These are phyloP conservation scores for Drosophila monieri DNA, from an alignment of 2,888 invertebrate species.

Conservation along the genomic window DNA sequence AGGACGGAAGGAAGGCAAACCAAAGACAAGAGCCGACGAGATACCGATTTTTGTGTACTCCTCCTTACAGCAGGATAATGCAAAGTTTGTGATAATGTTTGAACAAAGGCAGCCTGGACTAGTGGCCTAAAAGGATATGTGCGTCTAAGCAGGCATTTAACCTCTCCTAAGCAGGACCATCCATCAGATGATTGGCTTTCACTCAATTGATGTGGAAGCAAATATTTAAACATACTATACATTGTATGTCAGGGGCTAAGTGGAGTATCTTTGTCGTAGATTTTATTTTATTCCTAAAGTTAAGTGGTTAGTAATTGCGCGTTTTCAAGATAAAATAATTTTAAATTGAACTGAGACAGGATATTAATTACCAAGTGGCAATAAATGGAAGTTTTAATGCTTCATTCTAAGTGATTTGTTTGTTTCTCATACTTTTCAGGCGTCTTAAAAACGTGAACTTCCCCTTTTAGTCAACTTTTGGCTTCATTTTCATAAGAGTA, in stretches of 20 bases:
- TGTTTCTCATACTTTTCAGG: not conserved
- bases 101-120: conserved; percentile 28
- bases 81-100: conserved; percentile 42
- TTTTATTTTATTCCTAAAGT: too few relatives aligned
- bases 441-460: conserved; percentile 10
- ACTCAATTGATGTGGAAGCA: conserved; percentile 7
- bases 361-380: too few relatives aligned
- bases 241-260: not conserved
- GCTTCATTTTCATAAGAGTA: conserved; percentile 24
- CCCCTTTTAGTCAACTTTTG: conserved; percentile 9
- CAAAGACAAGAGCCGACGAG: not conserved
- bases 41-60: conserved; percentile 20
- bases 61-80: conserved; percentile 33
- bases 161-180: conserved; percentile 29
- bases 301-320: too few relatives aligned
- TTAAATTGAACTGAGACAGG: too few relatives aligned
- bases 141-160: conserved; percentile 34
- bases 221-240: conserved; percentile 25
- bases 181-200: conserved; percentile 41
- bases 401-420: not conserved
- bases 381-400: not conserved
- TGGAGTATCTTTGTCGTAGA: not conserved
- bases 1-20: not conserved
- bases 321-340: too few relatives aligned
- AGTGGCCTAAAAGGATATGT: conserved; percentile 26